A percentile compares a stretch with the other conserved stretches of the same genome.
phyloP scores from a whole-genome alignment of 2,888 invertebrate genomes.

The Coremacera marginata region DNA sequence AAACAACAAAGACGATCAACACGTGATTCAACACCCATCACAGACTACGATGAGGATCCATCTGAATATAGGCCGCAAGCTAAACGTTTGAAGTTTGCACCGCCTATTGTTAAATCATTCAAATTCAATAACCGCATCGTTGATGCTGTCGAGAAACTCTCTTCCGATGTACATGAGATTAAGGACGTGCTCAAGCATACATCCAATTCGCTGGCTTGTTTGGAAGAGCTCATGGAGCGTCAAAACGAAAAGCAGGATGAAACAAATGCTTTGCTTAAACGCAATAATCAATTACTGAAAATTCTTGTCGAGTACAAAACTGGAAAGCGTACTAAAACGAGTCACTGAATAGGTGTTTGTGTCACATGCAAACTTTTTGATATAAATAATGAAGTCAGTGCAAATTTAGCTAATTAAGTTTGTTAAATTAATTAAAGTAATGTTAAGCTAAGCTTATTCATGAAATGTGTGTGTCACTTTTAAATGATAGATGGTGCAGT shows the following conservation, averaged over 20 bases:
- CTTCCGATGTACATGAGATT: slow-evolving; percentile 38
- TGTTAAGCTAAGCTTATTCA: not conserved
- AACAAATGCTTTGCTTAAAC: slow-evolving; percentile 42
- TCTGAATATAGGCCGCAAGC: slow-evolving; percentile 16
- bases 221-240: slow-evolving; percentile 35
- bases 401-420: not conserved
- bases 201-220: not conserved
- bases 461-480: not conserved
- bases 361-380: not conserved
- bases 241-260: slow-evolving; percentile 39
- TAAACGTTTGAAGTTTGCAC: slow-evolving; percentile 32
- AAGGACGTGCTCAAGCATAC: slow-evolving; percentile 36
- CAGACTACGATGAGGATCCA: slow-evolving; percentile 10
- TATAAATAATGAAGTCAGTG: not conserved
- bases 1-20: not conserved
- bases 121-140: slow-evolving; percentile 39
- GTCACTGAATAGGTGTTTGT: not conserved
- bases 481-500: too few relatives aligned
- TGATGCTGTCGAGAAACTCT: slow-evolving; percentile 33
- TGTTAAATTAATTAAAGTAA: not conserved
- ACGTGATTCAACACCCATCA: not conserved
- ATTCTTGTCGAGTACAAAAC: slow-evolving; percentile 41
- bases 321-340: slow-evolving; percentile 17
- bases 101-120: slow-evolving; percentile 42
- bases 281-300: slow-evolving; percentile 42